Conservation (phyloP, 2,888 invertebrate species). For the Pyrochroa serraticornis region DNA sequence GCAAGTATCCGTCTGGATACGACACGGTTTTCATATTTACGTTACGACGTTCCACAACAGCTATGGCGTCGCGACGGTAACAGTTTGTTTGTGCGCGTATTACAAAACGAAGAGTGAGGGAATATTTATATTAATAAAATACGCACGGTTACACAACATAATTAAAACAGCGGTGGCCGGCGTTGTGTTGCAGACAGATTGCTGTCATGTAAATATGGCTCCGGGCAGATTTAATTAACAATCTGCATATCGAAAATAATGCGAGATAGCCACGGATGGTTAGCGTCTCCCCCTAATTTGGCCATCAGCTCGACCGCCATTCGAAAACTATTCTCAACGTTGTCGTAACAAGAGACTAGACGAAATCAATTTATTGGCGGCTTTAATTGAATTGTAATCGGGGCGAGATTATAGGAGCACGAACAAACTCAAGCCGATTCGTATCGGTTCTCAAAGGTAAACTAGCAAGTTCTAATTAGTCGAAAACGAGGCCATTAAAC, state of each 20-base stretch:
- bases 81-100: constrained; percentile 10
- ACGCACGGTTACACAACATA: constrained; percentile 57
- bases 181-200: constrained; percentile 57
- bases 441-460: no score
- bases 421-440: no score
- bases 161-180: constrained; percentile 54
- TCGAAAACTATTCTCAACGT: no score
- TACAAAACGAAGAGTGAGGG: constrained; percentile 9
- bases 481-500: no score
- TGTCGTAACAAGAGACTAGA: no score
- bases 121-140: constrained; percentile 57
- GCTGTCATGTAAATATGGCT: constrained; percentile 60
- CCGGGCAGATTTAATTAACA: constrained; percentile 59
- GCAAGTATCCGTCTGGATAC: constrained; percentile 18
- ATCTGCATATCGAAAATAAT: constrained; percentile 60
- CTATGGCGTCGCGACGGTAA: constrained; percentile 3
- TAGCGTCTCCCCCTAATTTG: constrained; percentile 45
- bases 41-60: neutral
- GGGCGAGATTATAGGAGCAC: no score
- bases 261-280: constrained; percentile 55
- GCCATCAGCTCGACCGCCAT: no score
- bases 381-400: no score
- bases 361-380: no score
- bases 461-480: no score
- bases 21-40: constrained; percentile 25